Conservation (phyloP, 2,113 vertebrate genomes). For the Poeciliopsis retropinna region DNA sequence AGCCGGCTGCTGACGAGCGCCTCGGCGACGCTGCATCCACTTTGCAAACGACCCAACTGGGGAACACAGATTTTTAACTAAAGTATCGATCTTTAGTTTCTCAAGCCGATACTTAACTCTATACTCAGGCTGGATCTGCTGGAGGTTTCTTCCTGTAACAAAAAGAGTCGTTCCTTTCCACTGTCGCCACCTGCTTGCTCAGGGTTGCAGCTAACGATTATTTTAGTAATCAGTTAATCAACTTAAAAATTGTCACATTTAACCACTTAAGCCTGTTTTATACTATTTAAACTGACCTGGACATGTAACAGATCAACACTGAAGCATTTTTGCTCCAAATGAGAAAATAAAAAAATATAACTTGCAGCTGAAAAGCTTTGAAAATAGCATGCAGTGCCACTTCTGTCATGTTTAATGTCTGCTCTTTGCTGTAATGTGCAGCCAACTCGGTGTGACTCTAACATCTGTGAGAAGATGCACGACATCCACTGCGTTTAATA, state of each 20-base stretch:
- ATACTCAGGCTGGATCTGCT: background rate
- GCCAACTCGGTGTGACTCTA: constrained; percentile 25
- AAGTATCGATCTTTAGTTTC: too few species aligned
- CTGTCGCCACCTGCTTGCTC: background rate
- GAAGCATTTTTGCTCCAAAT: background rate
- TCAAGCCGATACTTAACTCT: too few species aligned
- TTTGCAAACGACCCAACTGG: constrained; percentile 49
- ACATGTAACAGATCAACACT: background rate
- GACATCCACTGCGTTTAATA: constrained; percentile 3
- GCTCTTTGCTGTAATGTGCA: constrained; percentile 18
- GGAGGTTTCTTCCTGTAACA: background rate
- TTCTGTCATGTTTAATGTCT: constrained; percentile 2
- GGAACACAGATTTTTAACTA: background rate
- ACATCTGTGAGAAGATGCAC: constrained; percentile 6
- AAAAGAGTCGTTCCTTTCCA: background rate
- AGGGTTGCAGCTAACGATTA: too few species aligned
- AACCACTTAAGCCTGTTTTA: too few species aligned
- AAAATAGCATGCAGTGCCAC: background rate
- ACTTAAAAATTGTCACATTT: too few species aligned
- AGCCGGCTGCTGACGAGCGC: constrained; percentile 64
- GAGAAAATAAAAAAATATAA: background rate
- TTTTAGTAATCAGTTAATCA: too few species aligned
- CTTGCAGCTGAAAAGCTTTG: background rate
- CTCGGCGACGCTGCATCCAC: constrained; percentile 67
- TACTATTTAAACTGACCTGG: background rate